Evolutionary conservation across 2,888 invertebrate genomes (phyloP), one percentile per base, ranked within the genome.

Genomic region (Disparrhopalites patrizii): DNA sequence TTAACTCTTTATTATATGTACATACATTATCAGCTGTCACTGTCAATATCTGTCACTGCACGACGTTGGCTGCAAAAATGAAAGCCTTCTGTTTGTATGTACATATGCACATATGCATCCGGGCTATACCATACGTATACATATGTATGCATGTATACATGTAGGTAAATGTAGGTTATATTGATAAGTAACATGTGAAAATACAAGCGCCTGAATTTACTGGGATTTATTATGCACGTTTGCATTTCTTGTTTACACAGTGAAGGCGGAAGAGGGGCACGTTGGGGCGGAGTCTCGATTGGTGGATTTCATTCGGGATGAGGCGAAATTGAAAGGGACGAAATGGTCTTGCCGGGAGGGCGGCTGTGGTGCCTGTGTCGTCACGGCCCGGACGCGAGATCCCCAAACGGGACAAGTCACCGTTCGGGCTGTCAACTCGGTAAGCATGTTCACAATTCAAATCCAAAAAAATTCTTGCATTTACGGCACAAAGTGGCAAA

Each of bases 301-400:
- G 3, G 74, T 74, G 13, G 74, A 74, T 30, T 74, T 57, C 64
- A 72, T 74, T 51, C 66, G 74, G 33, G 69, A 74, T 58, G 61
- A 69, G 23, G 71, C 70, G 7, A 66, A 67, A 0, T 56, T 71
- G 3, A 70, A 56, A 52, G 74, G 74, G 15, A 73, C 74, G 0
- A 74, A 74, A 43, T 73, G 68, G 51, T 69, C 68, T 65, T 74
- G 74, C 73, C 82, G 82, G 30, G 88, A 88, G 77, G 88, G 88
- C 0, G 88, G 88, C 1, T 89, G 89, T 73, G 89, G 89, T 0
- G 84, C 83, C 0, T 89, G 88, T 75, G 66, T 69, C 28, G 73
- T 74, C 2, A 60, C 62, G 1, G 73, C 70, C 0, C 69, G 65
- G 55, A 51, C 61, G 10, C 62, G 63, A 47, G 68, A 72, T 62